phyloP scores from a whole-genome alignment of 1,140 invertebrate genomes.

The Hylaeus volcanicus region DNA sequence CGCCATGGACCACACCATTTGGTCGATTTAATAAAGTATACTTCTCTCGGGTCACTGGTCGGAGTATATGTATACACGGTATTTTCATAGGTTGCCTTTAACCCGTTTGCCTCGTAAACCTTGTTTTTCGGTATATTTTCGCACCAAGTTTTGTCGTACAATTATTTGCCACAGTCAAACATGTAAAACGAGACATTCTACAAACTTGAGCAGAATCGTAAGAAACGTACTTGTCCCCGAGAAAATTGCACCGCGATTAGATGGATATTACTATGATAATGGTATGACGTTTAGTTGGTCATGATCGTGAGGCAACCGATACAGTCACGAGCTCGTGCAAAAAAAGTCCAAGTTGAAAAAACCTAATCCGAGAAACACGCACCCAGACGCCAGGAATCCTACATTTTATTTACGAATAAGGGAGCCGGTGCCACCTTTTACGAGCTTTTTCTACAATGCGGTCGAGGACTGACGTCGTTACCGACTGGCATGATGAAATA shows the following conservation, averaged over 20 bases:
- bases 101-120: no score
- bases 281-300: background rate
- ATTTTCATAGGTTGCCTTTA: background rate
- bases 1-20: background rate
- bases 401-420: constrained; percentile 3
- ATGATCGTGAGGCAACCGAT: background rate
- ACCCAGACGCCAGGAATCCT: background rate
- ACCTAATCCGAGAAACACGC: background rate
- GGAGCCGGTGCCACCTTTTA: background rate
- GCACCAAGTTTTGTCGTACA: no score
- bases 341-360: background rate
- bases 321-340: background rate
- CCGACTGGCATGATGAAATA: background rate
- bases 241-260: constrained; percentile 1
- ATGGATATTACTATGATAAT: constrained; percentile 10
- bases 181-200: background rate
- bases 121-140: no score
- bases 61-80: background rate
- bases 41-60: background rate
- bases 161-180: no score
- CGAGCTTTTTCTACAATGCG: constrained; percentile 1
- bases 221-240: background rate
- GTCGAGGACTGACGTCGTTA: constrained; percentile 9
- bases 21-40: background rate
- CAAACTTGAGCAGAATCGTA: background rate